Percentiles rank a stretch among this genome's conserved stretches.
Conservation (phyloP, 2,113 vertebrate species). For the Apteryx owenii region DNA sequence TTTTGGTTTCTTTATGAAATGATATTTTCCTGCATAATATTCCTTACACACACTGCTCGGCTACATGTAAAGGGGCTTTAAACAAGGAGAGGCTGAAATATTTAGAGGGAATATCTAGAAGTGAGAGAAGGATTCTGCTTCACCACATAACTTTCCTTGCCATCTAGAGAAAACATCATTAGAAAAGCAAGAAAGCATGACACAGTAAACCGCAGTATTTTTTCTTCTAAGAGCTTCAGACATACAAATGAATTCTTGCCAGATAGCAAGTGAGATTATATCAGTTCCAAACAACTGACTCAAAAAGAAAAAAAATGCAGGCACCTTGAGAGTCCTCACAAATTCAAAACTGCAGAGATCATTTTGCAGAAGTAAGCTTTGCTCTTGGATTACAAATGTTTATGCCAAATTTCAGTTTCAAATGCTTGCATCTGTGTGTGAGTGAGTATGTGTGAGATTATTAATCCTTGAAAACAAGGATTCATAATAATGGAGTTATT, state of each 20-base stretch:
- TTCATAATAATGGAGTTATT: background rate
- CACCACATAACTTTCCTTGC: background rate
- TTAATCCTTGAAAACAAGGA: constrained; percentile 32
- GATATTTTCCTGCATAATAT: background rate
- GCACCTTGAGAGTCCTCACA: constrained; percentile 9
- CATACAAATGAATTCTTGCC: constrained; percentile 14
- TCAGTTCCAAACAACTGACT: constrained; percentile 26
- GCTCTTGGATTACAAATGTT: constrained; percentile 27
- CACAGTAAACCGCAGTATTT: constrained; percentile 17
- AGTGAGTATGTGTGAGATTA: constrained; percentile 5
- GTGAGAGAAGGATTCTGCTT: background rate
- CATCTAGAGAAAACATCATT: background rate
- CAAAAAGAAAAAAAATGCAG: background rate
- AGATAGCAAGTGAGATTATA: constrained; percentile 17
- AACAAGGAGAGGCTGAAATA: background rate
- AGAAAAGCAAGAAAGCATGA: constrained; percentile 35
- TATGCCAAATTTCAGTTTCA: constrained; percentile 24
- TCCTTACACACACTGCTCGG: background rate
- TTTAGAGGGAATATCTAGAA: background rate
- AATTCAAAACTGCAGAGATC: background rate
- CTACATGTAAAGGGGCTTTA: background rate
- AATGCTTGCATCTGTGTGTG: background rate
- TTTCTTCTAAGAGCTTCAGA: background rate
- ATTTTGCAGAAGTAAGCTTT: background rate
- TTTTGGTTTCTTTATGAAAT: background rate